A percentile compares a stretch with the other conserved stretches of the same genome.
Conservation (phyloP, 2,113 vertebrate species). For the Eudyptes chrysolophus region DNA sequence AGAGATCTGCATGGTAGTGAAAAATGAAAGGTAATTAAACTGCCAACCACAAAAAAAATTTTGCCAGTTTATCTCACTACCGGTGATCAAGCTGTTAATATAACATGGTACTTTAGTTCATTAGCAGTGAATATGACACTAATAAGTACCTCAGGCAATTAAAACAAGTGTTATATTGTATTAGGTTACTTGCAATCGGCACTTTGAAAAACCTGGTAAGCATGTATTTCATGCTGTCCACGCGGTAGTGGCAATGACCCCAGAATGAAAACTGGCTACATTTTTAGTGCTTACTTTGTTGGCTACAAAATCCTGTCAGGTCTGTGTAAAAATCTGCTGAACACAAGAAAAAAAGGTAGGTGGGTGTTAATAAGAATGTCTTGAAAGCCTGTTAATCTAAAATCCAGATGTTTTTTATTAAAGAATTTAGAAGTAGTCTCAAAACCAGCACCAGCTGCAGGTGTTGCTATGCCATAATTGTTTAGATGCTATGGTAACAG, state of each 20-base stretch:
- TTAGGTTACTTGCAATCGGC: background rate
- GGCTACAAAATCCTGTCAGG: background rate
- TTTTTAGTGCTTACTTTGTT: background rate
- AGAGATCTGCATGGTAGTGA: background rate
- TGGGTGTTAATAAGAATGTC: background rate
- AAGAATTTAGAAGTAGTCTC: background rate
- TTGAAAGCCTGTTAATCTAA: background rate
- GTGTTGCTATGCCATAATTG: background rate
- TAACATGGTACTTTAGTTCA: background rate
- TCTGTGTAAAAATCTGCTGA: background rate
- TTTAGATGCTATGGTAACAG: constrained; percentile 26
- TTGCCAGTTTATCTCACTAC: background rate
- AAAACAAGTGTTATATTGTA: background rate
- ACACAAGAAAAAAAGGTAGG: background rate
- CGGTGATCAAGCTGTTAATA: background rate
- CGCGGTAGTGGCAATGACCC: background rate
- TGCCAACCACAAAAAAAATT: background rate
- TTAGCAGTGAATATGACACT: constrained; percentile 17
- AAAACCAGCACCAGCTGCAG: background rate
- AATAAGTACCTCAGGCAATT: constrained; percentile 13
- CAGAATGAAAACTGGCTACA: background rate
- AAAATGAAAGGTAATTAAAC: background rate
- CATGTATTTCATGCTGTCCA: background rate
- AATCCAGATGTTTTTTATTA: background rate
- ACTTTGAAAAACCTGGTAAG: background rate